Evolutionary conservation across 2,113 vertebrate genomes (phyloP), one percentile per base, ranked within the genome.

Genomic region (Channa maculata): DNA sequence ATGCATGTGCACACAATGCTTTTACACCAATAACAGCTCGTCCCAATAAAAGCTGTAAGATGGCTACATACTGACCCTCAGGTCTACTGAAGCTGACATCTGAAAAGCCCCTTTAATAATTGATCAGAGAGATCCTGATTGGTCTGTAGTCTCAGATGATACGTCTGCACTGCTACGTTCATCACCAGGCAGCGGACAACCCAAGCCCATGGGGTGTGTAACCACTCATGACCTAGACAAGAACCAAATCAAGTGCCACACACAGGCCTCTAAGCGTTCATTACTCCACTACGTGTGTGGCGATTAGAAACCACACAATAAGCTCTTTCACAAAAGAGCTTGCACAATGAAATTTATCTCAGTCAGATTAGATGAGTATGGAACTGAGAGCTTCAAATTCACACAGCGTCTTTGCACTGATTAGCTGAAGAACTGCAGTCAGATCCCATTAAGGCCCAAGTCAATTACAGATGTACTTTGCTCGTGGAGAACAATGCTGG

Each of bases 91-190:
- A 77, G 77, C 75, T 73, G 82, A 87, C 80, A 88, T 87, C 77
- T 86, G 75, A 85, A 86, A 84, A 82, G 63, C 60, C 45, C 51
- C 34, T 71, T 93, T 87, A 92, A 93, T 92, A 86, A 93, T 93
- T 92, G 50, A 92, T 89, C 76, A 74, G 66, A 75, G 14, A 36
- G 53, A 77, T 68, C 51, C 77, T 62, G 65, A 88, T 89, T 89
- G 86, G 89, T 73, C 65, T 2, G 15, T 68, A 49, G 38, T 12
- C 76, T 86, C 83, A 86, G 80, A 80, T 86, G 77, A 86, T 80
- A 77, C 13, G 48, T 76, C 80, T 75, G 74, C 55, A 37, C 65
- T 57, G 63, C 65, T 50, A 66, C 55, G 41, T 11, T 80, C 69
- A 65, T 81, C 77, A 59, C 66, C 38, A 59, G 65, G 54, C 71